Base-by-base conservation (phyloP, 2,888 invertebrate species). In the Drosophila infuscata region DNA sequence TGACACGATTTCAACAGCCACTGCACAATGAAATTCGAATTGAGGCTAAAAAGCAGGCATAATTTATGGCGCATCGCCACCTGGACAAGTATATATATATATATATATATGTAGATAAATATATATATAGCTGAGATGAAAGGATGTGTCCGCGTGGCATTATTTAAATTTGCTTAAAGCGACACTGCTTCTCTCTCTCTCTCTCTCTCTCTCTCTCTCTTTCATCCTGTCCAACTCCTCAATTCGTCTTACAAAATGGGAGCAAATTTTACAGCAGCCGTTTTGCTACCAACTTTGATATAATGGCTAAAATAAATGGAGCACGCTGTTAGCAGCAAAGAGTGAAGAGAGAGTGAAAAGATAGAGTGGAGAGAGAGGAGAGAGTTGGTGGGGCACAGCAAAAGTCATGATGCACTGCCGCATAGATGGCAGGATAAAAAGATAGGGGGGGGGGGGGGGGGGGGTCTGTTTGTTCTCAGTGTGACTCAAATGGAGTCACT, bases 401-500 rank as follows among this genome's bases (percentile, higher is more conserved):
- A 11, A 58, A 62, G 30, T 32, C 81, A 81, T 79, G 84, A 76
- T 79, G 81, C 81, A 82, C 36, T 74, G 25, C 54, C 51, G 58
- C 35, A 43, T 20, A 48, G 64, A 38, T 30, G 6, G 49, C 5
- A 29, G 29, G 49, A 29, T 46, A 29, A 3, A 29, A 49, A 49
- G 29, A 29, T 38, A 12, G 32, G 29, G 60, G 20, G 60, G 62
- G 63, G 20, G 60, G 62, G 63, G n/a, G n/a, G 32, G 29, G 60
- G 20, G 60, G 62, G 63, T 56, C 75, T 79, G 76, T 70, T 74
- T 81, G 79, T 67, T 49, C 81, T 62, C 79, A 46, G 59, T 73
- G 77, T 64, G 70, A 60, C 89, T 81, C 75, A 78, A 89, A 89
- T 89, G 89, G 90, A 85, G 89, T 85, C 85, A 85, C 85, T 88